Conservation (phyloP, 2,888 invertebrate genomes). For the Heliconius erato region DNA sequence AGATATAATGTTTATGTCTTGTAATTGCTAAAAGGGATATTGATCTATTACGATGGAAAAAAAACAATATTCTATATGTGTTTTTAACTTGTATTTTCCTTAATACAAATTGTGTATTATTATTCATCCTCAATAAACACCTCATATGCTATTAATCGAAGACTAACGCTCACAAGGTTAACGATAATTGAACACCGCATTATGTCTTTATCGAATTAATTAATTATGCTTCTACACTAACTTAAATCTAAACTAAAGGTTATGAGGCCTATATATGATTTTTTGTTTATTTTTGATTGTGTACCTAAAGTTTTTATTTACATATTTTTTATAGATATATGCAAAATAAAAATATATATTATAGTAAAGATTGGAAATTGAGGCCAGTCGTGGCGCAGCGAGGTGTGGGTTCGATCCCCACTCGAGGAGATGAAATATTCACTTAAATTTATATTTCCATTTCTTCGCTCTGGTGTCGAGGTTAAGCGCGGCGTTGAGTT, state of each 20-base stretch:
- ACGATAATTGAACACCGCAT: conserved; percentile 7
- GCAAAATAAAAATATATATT: too few relatives aligned
- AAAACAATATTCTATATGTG: neutral
- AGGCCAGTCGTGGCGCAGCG: too few relatives aligned
- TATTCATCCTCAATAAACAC: neutral
- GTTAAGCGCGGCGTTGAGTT: too few relatives aligned
- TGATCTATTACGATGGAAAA: neutral
- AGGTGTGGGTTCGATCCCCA: too few relatives aligned
- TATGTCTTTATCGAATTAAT: conserved; percentile 6
- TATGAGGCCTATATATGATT: neutral
- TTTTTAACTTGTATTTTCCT: neutral
- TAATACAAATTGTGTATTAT: neutral
- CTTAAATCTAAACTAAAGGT: neutral
- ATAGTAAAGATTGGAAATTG: too few relatives aligned
- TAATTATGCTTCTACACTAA: neutral
- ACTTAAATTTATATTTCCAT: too few relatives aligned
- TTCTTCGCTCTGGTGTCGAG: too few relatives aligned
- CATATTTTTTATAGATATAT: too few relatives aligned
- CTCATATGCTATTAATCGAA: conserved; percentile 3
- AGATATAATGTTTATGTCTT: too few relatives aligned
- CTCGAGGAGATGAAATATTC: too few relatives aligned
- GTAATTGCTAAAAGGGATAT: neutral
- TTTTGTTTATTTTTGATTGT: neutral
- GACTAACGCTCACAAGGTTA: conserved; percentile 2
- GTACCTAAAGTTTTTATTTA: neutral